These are phyloP conservation scores for Halocaridina rubra DNA, from an alignment of 2,888 invertebrate genomes.

Conservation along the genomic window DNA sequence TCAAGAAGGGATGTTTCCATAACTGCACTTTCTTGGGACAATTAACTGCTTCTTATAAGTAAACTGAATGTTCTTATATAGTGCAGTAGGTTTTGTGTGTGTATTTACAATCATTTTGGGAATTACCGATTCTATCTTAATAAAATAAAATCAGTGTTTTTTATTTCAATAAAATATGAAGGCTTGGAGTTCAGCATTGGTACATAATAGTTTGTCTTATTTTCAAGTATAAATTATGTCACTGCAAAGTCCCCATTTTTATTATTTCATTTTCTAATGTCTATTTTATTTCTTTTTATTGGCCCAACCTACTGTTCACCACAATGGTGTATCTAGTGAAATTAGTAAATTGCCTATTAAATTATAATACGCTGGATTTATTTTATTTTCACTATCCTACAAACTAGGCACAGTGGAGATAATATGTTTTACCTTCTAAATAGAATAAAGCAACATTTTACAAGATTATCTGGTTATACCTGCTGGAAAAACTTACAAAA, in stretches of 20 bases:
- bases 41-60: background rate
- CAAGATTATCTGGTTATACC: background rate
- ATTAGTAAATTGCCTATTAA: background rate
- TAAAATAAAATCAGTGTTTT: background rate
- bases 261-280: background rate
- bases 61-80: constrained; percentile 1
- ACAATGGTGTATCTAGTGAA: background rate
- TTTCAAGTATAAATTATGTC: background rate
- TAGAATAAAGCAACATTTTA: background rate
- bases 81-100: background rate
- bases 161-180: background rate
- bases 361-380: background rate
- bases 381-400: background rate
- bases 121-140: background rate
- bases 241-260: background rate
- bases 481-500: constrained; percentile 4
- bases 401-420: constrained; percentile 3
- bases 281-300: background rate
- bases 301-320: constrained; percentile 16
- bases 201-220: background rate
- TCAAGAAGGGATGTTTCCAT: background rate
- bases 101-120: background rate
- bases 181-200: background rate
- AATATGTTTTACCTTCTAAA: constrained; percentile 2
- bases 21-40: background rate